A percentile compares a stretch with the other conserved stretches of the same genome.
Conservation (phyloP, 2,797 vertebrate genomes). For the Erpetoichthys calabaricus region DNA sequence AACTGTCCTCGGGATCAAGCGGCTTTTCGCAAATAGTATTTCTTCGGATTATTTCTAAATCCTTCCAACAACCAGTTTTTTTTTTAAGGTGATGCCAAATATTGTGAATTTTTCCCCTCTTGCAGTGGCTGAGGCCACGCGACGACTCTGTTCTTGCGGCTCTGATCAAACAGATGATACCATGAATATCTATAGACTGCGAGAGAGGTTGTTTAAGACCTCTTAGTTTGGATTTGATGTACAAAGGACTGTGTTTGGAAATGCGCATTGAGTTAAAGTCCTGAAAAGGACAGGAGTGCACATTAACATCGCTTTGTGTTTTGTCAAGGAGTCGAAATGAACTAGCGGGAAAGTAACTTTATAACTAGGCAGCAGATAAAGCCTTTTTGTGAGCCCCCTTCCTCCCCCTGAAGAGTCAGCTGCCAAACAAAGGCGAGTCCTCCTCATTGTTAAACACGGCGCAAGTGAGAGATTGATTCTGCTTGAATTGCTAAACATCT, state of each 20-base stretch:
- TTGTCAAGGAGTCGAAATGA: constrained; percentile 55
- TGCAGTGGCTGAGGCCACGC: constrained; percentile 34
- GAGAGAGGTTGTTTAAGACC: constrained; percentile 46
- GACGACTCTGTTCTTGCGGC: constrained; percentile 35
- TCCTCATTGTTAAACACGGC: constrained; percentile 49
- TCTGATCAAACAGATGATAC: constrained; percentile 54
- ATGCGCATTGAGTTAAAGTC: constrained; percentile 46
- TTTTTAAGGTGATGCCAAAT: too few relatives aligned
- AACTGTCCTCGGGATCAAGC: too few relatives aligned
- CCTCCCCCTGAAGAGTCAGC: constrained; percentile 43
- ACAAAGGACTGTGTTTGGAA: constrained; percentile 53
- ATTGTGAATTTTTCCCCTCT: too few relatives aligned
- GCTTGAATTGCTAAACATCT: constrained; percentile 71
- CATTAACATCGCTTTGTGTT: constrained; percentile 69
- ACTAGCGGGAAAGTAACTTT: constrained; percentile 66
- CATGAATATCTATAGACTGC: constrained; percentile 67
- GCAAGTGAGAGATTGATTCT: constrained; percentile 47
- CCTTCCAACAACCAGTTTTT: too few relatives aligned
- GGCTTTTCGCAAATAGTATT: too few relatives aligned
- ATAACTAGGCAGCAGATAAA: constrained; percentile 65
- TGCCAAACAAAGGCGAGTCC: constrained; percentile 44
- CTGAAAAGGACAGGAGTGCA: constrained; percentile 54
- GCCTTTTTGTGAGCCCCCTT: constrained; percentile 39
- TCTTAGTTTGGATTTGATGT: constrained; percentile 40
- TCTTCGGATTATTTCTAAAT: too few relatives aligned